A percentile compares a stretch with the other conserved stretches of the same genome.
Conservation (phyloP, 2,888 invertebrate genomes). For the Physocephala rufipes region DNA sequence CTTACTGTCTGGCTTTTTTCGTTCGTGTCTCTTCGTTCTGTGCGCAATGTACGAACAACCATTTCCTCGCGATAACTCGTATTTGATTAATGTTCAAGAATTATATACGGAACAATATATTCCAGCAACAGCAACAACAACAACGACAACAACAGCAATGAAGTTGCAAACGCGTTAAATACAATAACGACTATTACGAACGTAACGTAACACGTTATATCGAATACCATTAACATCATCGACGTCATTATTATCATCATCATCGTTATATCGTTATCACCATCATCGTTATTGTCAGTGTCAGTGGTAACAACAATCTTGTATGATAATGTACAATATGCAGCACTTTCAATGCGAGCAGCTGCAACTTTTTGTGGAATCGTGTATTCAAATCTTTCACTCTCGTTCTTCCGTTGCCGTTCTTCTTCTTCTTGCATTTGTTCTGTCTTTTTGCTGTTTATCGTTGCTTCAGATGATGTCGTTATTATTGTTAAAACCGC, state of each 20-base stretch:
- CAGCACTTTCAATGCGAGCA: constrained; percentile 1
- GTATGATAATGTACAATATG: no score
- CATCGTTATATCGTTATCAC: no score
- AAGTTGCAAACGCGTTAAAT: not conserved
- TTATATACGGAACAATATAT: not conserved
- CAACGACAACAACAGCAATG: not conserved
- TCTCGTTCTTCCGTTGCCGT: not conserved
- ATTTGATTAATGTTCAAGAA: constrained; percentile 11
- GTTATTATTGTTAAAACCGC: constrained; percentile 5
- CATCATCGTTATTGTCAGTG: no score
- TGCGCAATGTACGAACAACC: not conserved
- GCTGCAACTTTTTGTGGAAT: constrained; percentile 14
- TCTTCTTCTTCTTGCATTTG: not conserved
- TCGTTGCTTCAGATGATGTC: constrained; percentile 10
- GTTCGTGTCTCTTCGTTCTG: not conserved
- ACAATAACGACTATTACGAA: no score
- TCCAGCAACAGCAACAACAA: not conserved
- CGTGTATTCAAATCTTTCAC: no score
- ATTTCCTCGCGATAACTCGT: no score
- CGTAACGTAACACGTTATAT: no score
- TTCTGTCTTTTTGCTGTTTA: not conserved
- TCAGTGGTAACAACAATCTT: no score
- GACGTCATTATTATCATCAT: no score
- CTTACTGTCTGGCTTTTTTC: not conserved
- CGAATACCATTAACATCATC: no score